A percentile compares a stretch with the other conserved stretches of the same genome.
Evolutionary conservation across 2,888 invertebrate species (phyloP).

Genomic region (Bursaphelenchus okinawaensis): DNA sequence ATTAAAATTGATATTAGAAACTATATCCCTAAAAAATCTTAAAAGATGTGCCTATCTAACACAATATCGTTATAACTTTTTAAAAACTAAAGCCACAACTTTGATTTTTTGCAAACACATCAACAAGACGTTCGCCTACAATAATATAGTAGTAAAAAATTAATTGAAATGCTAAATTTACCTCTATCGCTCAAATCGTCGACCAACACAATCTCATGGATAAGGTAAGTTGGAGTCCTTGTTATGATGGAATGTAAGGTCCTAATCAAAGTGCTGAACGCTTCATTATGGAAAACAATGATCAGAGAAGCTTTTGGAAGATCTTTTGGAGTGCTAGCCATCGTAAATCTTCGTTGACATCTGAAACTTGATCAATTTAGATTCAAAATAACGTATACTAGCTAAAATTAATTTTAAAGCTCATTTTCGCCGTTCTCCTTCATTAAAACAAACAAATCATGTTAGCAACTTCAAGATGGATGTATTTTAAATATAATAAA

Average conservation of each 20-base stretch:
- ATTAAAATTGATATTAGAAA: too few species aligned
- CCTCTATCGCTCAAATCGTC: conserved; percentile 1
- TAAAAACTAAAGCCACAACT: too few species aligned
- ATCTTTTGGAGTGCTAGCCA: neutral
- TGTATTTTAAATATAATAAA: too few species aligned
- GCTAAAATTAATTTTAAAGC: neutral
- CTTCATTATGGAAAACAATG: conserved; percentile 2
- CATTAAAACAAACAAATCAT: neutral
- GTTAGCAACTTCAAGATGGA: too few species aligned
- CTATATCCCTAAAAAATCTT: too few species aligned
- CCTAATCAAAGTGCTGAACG: neutral
- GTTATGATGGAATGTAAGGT: neutral
- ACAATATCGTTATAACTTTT: too few species aligned
- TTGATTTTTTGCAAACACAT: too few species aligned
- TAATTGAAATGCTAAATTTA: too few species aligned
- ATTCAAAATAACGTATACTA: too few species aligned
- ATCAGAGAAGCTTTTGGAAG: neutral
- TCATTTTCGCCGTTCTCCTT: neutral
- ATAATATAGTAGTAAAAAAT: too few species aligned
- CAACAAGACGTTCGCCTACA: too few species aligned
- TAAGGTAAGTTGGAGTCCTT: neutral
- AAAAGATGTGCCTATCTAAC: too few species aligned
- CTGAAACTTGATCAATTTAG: neutral
- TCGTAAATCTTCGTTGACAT: neutral
- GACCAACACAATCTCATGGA: neutral